These are phyloP conservation scores for Hyperoplus immaculatus DNA, from an alignment of 2,797 vertebrate species.

Conservation along the genomic window DNA sequence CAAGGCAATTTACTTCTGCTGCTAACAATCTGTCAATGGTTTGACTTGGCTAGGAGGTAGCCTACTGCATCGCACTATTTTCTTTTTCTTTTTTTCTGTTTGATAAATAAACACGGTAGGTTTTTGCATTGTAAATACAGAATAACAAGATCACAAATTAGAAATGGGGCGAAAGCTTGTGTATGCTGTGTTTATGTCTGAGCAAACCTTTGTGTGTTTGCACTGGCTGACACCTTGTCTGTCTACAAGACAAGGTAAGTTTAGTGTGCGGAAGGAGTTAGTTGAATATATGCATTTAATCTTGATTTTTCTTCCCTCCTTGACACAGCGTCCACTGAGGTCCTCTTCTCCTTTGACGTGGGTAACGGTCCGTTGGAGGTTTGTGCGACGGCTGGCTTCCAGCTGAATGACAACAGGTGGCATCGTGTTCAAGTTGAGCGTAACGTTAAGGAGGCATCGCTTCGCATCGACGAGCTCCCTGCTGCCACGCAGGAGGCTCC, in stretches of 20 bases:
- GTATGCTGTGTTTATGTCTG: not conserved
- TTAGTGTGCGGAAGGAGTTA: not conserved
- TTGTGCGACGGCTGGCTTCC: constrained; percentile 77
- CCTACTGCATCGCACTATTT: not conserved
- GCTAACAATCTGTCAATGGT: not conserved
- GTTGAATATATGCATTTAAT: not conserved
- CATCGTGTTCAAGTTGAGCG: constrained; percentile 91
- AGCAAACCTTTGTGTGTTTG: not conserved
- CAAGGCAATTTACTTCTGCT: not conserved
- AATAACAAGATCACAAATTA: not conserved
- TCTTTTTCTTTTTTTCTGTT: not conserved
- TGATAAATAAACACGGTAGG: not conserved
- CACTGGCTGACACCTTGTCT: not conserved
- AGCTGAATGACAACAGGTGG: constrained; percentile 93
- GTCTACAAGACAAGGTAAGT: not conserved
- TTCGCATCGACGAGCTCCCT: constrained; percentile 89
- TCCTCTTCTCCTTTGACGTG: constrained; percentile 95
- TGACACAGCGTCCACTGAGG: constrained; percentile 89
- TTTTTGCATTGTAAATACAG: not conserved
- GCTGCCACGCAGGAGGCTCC: constrained; percentile 85
- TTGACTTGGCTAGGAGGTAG: not conserved
- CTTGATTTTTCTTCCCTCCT: not conserved
- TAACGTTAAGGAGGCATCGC: constrained; percentile 92
- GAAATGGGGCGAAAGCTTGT: not conserved
- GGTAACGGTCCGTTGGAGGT: constrained; percentile 93